Evolutionary conservation across 1,140 invertebrate species (phyloP), one percentile per base, ranked within the genome.

Genomic region (Drosophila aff.): DNA sequence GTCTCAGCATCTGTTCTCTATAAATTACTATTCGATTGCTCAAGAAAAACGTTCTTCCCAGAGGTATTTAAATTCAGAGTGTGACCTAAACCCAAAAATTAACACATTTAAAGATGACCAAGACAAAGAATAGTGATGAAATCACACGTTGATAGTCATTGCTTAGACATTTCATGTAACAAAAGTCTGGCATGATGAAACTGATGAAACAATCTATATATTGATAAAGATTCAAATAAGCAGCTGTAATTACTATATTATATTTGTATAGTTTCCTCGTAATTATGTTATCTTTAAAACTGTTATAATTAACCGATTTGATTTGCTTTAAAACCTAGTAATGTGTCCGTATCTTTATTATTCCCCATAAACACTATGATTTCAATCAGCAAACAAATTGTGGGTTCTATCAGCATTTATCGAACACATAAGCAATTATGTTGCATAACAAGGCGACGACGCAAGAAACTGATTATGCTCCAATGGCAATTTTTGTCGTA

Each of bases 401-500:
- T 28, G 16, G 6, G 38, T 65, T 65, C 61, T 43, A 36, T 52
- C 33, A 52, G 41, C 38, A 21, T 13, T 13, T n/a, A 43, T n/a
- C 28, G 13, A 65, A 38, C 64, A 62, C n/a, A 41, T 33, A 52
- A 52, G 43, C 44, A 33, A 50, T 36, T 50, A 47, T 49, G 21
- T 73, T 73, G 46, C 69, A 73, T 50, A 72, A 31, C 31, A 72
- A 33, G 47, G 31, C 49, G 23, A 50, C 16, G 0, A 6, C 2
- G 41, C 50, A 43, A 72, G 38, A 73, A 60, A 72, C 41, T 60
- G 57, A 62, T 69, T 61, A 55, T 71, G 62, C 47, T 49, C 16
- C 40, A 36, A n/a, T 46, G 47, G 36, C 44, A 38, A 46, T 69
- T 69, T 66, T 53, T n/a, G n/a, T 4, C 33, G 44, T 47, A 72